Percentiles rank a stretch among this genome's conserved stretches.
Conservation (phyloP, 2,113 vertebrate genomes). For the Poeciliopsis occidentalis region DNA sequence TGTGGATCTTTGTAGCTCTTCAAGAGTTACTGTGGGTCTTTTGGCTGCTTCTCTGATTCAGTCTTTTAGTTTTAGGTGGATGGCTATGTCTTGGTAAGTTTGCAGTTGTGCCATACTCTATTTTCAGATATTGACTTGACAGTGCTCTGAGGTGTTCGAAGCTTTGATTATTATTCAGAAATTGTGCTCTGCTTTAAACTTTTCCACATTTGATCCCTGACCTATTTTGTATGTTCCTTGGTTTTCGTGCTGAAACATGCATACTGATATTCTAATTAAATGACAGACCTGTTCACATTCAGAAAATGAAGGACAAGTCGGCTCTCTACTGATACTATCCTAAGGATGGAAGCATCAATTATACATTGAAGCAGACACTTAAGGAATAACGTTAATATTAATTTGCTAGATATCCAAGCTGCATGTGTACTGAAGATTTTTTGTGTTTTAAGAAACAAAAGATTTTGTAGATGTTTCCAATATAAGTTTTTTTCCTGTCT, state of each 20-base stretch:
- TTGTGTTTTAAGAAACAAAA: neutral
- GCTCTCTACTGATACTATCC: constrained; percentile 14
- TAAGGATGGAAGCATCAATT: constrained; percentile 15
- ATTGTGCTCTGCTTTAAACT: neutral
- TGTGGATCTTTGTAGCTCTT: neutral
- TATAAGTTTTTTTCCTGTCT: too few relatives aligned
- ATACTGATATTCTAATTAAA: neutral
- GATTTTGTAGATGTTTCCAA: too few relatives aligned
- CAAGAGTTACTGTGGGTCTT: neutral
- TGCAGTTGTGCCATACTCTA: neutral
- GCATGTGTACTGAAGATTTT: neutral
- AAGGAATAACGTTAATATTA: too few relatives aligned
- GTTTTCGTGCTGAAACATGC: neutral
- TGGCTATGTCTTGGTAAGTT: neutral
- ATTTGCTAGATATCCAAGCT: constrained; percentile 4
- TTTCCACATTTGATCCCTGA: neutral
- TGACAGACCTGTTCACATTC: constrained; percentile 25
- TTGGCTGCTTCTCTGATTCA: neutral
- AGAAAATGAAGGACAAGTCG: constrained; percentile 22
- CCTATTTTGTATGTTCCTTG: neutral
- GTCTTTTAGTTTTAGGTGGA: neutral
- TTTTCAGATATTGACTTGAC: neutral
- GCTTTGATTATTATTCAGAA: neutral
- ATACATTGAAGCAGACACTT: constrained; percentile 11
- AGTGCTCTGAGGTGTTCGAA: neutral